phyloP scores from a whole-genome alignment of 2,113 vertebrate species.

The Formicarius rufipectus region DNA sequence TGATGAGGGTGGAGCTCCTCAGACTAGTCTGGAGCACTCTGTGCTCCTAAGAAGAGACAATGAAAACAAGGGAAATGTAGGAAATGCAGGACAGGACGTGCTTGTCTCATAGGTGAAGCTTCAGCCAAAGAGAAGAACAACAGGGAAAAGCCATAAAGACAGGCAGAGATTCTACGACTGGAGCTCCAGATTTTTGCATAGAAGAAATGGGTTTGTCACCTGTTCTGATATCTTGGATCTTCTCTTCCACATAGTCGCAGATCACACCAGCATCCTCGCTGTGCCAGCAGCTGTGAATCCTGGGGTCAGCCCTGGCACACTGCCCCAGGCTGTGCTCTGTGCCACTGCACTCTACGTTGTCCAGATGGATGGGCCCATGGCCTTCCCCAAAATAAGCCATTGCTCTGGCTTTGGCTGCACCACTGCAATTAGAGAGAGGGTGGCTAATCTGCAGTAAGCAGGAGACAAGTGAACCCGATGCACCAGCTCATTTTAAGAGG shows the following conservation, averaged over 20 bases:
- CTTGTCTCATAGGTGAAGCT: background rate
- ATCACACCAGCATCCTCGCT: slow-evolving; percentile 82
- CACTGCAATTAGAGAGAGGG: slow-evolving; percentile 71
- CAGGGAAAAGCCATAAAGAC: background rate
- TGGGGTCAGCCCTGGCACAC: slow-evolving; percentile 76
- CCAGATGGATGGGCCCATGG: slow-evolving; percentile 83
- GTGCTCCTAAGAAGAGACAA: background rate
- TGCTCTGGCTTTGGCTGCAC: slow-evolving; percentile 78
- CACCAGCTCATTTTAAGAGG: background rate
- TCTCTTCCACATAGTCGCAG: slow-evolving; percentile 77
- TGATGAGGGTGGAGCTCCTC: background rate
- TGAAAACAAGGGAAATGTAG: background rate
- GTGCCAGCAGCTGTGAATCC: slow-evolving; percentile 79
- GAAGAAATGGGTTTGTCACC: background rate
- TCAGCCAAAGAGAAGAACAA: background rate
- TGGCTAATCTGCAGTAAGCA: background rate
- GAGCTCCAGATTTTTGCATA: background rate
- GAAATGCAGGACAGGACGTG: background rate
- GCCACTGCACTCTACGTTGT: slow-evolving; percentile 85
- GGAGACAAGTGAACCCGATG: background rate
- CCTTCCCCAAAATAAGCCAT: slow-evolving; percentile 82
- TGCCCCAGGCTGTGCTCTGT: slow-evolving; percentile 77
- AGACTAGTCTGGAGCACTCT: background rate
- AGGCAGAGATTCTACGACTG: background rate
- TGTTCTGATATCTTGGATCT: slow-evolving; percentile 64